These are phyloP conservation scores for Plusia festucae DNA, from an alignment of 2,888 invertebrate species.

Conservation along the genomic window DNA sequence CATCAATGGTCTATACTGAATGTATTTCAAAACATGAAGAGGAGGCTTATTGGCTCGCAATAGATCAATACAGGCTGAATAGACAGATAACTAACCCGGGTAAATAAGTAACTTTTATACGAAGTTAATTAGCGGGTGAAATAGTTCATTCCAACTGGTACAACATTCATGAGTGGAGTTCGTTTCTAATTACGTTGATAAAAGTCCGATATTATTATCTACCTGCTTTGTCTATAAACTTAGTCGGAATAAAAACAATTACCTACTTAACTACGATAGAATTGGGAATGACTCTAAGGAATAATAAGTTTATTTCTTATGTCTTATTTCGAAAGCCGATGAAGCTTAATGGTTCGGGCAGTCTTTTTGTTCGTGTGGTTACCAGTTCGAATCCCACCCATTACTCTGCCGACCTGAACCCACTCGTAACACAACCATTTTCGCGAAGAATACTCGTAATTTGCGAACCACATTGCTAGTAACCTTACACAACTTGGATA, in stretches of 20 bases:
- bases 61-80: background rate
- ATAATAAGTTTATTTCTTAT: background rate
- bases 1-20: too few relatives aligned
- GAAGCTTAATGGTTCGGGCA: too few relatives aligned
- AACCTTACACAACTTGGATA: too few relatives aligned
- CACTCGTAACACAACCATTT: too few relatives aligned
- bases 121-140: conserved; percentile 1
- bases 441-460: too few relatives aligned
- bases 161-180: background rate
- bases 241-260: background rate
- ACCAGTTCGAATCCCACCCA: too few relatives aligned
- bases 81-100: conserved; percentile 2
- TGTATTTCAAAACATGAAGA: background rate
- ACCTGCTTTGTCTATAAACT: background rate
- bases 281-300: background rate
- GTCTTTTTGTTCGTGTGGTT: too few relatives aligned
- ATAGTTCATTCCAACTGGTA: background rate
- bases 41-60: background rate
- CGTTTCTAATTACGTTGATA: background rate
- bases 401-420: too few relatives aligned
- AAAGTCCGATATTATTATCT: background rate
- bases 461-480: too few relatives aligned
- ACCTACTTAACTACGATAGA: too few relatives aligned
- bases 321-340: too few relatives aligned
- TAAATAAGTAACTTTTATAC: conserved; percentile 6